These are phyloP conservation scores for Gymnosoma rotundatum DNA, from an alignment of 2,888 invertebrate genomes.

Conservation along the genomic window DNA sequence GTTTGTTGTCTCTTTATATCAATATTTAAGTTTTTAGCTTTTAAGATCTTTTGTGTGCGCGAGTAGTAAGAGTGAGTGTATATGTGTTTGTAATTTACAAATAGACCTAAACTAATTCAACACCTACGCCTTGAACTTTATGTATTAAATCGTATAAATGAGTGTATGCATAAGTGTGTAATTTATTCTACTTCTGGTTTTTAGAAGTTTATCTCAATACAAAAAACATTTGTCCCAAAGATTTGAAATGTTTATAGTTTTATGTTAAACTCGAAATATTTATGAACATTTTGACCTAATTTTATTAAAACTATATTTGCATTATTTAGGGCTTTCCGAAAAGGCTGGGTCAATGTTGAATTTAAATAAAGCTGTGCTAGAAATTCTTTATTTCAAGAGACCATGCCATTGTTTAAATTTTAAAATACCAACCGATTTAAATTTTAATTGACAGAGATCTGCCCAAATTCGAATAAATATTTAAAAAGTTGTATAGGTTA, in stretches of 20 bases:
- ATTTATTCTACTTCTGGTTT: conserved; percentile 17
- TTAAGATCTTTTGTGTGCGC: conserved; percentile 11
- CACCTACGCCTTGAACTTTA: conserved; percentile 69
- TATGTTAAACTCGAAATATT: conserved; percentile 62
- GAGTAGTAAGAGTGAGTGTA: not conserved
- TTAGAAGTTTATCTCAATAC: conserved; percentile 64
- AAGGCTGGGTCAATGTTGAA: no score
- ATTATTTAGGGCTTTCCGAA: no score
- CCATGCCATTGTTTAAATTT: no score
- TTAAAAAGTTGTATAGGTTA: no score
- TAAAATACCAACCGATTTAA: no score
- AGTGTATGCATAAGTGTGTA: conserved; percentile 8
- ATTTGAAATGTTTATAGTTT: conserved; percentile 66
- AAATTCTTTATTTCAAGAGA: no score
- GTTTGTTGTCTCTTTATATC: conserved; percentile 32
- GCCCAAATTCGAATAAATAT: no score
- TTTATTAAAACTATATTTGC: not conserved
- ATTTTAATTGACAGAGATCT: no score
- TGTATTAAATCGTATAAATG: conserved; percentile 23
- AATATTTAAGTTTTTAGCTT: conserved; percentile 31
- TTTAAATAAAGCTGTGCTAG: no score
- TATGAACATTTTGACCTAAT: conserved; percentile 65
- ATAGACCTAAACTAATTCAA: conserved; percentile 69
- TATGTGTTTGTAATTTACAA: conserved; percentile 25
- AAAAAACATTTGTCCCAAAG: conserved; percentile 43